phyloP scores from a whole-genome alignment of 2,113 vertebrate genomes.

The Oncorhynchus clarkii region DNA sequence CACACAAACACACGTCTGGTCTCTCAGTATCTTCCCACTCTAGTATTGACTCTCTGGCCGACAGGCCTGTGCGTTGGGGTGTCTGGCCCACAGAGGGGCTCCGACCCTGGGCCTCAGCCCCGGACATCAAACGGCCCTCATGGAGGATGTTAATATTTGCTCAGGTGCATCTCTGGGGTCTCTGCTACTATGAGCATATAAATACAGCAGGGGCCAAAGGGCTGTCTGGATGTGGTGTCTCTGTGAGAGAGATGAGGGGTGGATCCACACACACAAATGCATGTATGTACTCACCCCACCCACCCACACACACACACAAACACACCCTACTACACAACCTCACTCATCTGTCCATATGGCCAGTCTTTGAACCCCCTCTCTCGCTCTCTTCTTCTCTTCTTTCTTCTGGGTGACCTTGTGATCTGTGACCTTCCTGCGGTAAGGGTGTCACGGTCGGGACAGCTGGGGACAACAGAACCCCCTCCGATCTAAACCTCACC shows the following conservation, averaged over 20 bases:
- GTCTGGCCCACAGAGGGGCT: slow-evolving; percentile 48
- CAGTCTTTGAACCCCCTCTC: slow-evolving; percentile 40
- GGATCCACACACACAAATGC: slow-evolving; percentile 9
- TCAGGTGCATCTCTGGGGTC: slow-evolving; percentile 68
- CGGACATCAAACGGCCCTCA: slow-evolving; percentile 68
- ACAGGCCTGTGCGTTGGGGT: slow-evolving; percentile 16
- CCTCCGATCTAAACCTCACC: slow-evolving; percentile 38
- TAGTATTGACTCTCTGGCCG: slow-evolving; percentile 49
- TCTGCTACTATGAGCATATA: slow-evolving; percentile 62
- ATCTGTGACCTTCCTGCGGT: slow-evolving; percentile 49
- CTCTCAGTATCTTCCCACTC: slow-evolving; percentile 47
- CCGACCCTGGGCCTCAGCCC: slow-evolving; percentile 57
- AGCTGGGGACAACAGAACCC: slow-evolving; percentile 70
- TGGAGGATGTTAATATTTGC: slow-evolving; percentile 76
- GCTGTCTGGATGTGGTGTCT: slow-evolving; percentile 64
- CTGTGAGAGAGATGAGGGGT: slow-evolving; percentile 33
- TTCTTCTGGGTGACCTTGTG: slow-evolving; percentile 60
- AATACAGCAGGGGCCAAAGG: slow-evolving; percentile 68
- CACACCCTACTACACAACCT: slow-evolving; percentile 6
- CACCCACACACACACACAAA: slow-evolving; percentile 8
- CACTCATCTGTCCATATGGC: slow-evolving; percentile 41
- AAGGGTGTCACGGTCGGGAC: slow-evolving; percentile 49
- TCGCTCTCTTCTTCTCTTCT: slow-evolving; percentile 35
- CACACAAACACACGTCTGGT: slow-evolving; percentile 44
- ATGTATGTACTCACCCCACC: background rate